Base-by-base conservation (phyloP, 2,888 invertebrate species). In the Timandra comae region DNA sequence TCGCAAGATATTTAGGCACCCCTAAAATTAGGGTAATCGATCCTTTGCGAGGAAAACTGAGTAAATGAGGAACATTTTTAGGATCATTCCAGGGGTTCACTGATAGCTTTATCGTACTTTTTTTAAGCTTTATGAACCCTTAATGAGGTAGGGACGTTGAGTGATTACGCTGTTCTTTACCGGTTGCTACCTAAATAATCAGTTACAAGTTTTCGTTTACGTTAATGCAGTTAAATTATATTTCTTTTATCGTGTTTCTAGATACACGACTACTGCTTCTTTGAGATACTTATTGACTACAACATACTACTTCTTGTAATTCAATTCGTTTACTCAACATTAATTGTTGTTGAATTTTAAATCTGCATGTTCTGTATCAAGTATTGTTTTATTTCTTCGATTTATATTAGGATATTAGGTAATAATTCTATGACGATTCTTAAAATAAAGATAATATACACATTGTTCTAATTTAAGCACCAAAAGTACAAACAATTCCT, bases 11-110 rank as follows among this genome's bases (percentile, higher is more conserved):
- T 67, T 64, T 60, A 61, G 61, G 47, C 56, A 46, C 57, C 63
- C 62, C 54, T 58, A 52, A 64, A 63, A 63, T 63, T 63, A 60
- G 56, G 57, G 64, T 62, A 62, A 64, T 64, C 71, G 71, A 71
- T 71, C 70, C 56, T 57, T 43, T 38, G 50, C 44, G 52, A 59
- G 62, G 57, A 36, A 52, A 24, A 24, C 24, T 9, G 48, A 51
- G 56, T 63, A 69, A 70, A 70, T 66, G 69, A 65, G 58, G 56
- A 52, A 57, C 58, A 57, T 48, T 58, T 44, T 42, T 41, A 42
- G 40, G 35, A 38, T 35, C 39, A 50, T 63, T 69, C 11, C 59
- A 54, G 45, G 58, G 63, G 60, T 46, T 51, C 56, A 39, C 42
- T 60, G 66, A 72, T 68, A 65, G 56, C 65, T 63, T 67, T 67